Evolutionary conservation across 2,888 invertebrate species (phyloP), one percentile per base, ranked within the genome.

Genomic region (Microctonus brassicae): DNA sequence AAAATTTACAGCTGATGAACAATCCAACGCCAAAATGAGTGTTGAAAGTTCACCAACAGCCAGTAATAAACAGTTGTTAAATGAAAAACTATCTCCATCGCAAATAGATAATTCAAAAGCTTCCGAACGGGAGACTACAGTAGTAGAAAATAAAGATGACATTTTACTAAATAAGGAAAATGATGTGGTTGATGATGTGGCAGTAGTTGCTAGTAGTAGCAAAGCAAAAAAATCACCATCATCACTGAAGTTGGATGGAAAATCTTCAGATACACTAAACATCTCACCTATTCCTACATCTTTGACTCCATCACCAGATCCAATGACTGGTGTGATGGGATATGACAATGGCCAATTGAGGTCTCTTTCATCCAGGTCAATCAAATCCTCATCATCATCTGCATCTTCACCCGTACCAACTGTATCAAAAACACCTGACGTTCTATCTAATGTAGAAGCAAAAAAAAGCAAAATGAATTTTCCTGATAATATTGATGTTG

Each of bases 331-430:
- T 26, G 80, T 85, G 1, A 80, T 81, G 61, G 86, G 87, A 0
- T 85, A 81, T 69, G 86, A 87, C 64, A 81, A 87, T 69, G 86
- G 86, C 0, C 77, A 81, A 20, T 75, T 76, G 33, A 81, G 82
- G 69, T 84, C 86, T 0, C 71, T 86, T 24, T 82, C 79, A 0
- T 73, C 86, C 0, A 76, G 84, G 36, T 81, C 79, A 22, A 70
- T 74, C 5, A 22, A 7, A 1, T 69, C 74, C 36, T 63, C 34
- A 29, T 76, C 75, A 36, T 75, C 80, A 9, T 75, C 72, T 1
- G 76, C 76, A 5, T 73, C 63, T 29, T 73, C 80, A 3, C 79
- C 81, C 0, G 78, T 75, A 33, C 77, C 80, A 9, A 76, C 81
- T 10, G 62, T 78, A 6, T 34, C 65, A 22, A 65, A 58, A 22